These are phyloP conservation scores for Lasioglossum morio DNA, from an alignment of 2,888 invertebrate genomes.

Conservation along the genomic window DNA sequence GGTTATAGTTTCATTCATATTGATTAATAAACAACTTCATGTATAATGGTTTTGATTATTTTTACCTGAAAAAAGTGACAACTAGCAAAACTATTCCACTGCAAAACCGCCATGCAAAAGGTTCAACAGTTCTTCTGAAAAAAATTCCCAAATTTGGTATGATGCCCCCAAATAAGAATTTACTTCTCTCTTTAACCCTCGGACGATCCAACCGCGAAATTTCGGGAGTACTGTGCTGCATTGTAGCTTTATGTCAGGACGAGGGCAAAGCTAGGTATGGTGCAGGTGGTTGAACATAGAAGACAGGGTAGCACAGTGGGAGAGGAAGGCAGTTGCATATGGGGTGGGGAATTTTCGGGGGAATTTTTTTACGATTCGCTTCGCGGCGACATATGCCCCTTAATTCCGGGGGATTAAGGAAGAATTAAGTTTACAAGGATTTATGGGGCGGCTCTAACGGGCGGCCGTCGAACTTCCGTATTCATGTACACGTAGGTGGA, in stretches of 20 bases:
- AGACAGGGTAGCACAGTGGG: constrained; percentile 24
- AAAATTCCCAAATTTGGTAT: neutral
- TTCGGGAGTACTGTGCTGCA: neutral
- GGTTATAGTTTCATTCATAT: too few species aligned
- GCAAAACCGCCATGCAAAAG: too few species aligned
- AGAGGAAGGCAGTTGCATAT: constrained; percentile 11
- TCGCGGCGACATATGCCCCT: constrained; percentile 68
- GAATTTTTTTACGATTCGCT: constrained; percentile 74
- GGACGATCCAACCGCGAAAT: neutral
- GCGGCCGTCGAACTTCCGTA: constrained; percentile 49
- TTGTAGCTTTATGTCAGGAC: neutral
- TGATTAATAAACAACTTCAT: too few species aligned
- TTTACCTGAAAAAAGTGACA: too few species aligned
- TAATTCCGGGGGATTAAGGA: constrained; percentile 69
- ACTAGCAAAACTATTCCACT: too few species aligned
- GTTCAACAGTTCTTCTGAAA: neutral
- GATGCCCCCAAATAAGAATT: neutral
- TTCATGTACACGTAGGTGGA: constrained; percentile 47
- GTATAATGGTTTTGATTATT: too few species aligned
- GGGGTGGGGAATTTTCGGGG: constrained; percentile 60
- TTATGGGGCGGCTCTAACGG: constrained; percentile 46
- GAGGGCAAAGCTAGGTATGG: constrained; percentile 16
- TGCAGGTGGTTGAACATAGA: constrained; percentile 7
- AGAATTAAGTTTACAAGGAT: constrained; percentile 65
- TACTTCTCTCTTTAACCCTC: neutral